Percentiles rank a stretch among this genome's conserved stretches.
Evolutionary conservation across 2,888 invertebrate genomes (phyloP).

Genomic region (Drosophila prostipennis): DNA sequence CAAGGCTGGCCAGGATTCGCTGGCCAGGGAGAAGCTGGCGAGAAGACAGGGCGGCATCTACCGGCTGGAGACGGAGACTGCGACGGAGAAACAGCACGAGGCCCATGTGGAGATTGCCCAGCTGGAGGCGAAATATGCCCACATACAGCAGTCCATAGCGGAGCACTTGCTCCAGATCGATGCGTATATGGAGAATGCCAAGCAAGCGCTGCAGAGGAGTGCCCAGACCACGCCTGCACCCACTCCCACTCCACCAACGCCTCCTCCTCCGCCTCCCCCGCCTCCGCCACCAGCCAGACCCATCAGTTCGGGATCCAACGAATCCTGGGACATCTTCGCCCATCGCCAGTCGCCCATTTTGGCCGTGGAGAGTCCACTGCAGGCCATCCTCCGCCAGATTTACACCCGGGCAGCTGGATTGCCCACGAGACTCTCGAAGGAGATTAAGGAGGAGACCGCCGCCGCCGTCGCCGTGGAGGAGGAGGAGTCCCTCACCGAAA

Average conservation of each 20-base stretch:
- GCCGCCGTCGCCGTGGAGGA: background rate
- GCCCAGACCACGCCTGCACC: conserved; percentile 47
- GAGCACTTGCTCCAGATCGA: conserved; percentile 83
- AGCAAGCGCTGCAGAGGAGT: conserved; percentile 78
- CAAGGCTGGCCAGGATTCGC: conserved; percentile 42
- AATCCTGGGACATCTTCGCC: conserved; percentile 59
- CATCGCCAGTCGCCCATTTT: conserved; percentile 62
- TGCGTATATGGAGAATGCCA: conserved; percentile 83
- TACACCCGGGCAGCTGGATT: conserved; percentile 65
- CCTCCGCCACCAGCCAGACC: conserved; percentile 12
- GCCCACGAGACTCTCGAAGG: conserved; percentile 33
- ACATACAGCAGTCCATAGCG: conserved; percentile 83
- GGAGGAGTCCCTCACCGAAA: conserved; percentile 67
- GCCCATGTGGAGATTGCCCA: conserved; percentile 74
- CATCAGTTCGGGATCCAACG: conserved; percentile 27
- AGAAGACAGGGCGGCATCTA: conserved; percentile 61
- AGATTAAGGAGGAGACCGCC: conserved; percentile 22
- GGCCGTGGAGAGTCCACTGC: conserved; percentile 76
- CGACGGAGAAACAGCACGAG: conserved; percentile 58
- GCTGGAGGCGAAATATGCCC: conserved; percentile 81
- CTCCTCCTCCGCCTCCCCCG: conserved; percentile 15
- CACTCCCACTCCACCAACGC: conserved; percentile 3
- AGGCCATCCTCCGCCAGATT: conserved; percentile 75
- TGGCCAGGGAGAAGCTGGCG: conserved; percentile 22
- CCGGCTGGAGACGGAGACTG: conserved; percentile 22